These are phyloP conservation scores for Apamea epomidion DNA, from an alignment of 2,888 invertebrate genomes.

Conservation along the genomic window DNA sequence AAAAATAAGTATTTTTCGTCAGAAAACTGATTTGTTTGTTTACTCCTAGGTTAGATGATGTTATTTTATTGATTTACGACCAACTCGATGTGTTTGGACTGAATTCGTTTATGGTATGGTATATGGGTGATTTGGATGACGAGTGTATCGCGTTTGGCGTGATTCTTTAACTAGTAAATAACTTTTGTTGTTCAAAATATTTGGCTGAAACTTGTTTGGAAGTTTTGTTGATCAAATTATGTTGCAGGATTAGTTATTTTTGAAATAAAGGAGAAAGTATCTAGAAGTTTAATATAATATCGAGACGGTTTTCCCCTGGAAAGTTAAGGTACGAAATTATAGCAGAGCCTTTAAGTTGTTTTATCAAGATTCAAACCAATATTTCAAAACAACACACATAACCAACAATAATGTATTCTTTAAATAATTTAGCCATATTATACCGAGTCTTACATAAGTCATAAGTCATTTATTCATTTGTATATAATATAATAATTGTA, in stretches of 20 bases:
- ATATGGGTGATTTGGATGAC: constrained; percentile 26
- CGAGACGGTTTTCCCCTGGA: not conserved
- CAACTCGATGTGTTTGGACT: constrained; percentile 19
- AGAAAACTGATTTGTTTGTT: constrained; percentile 61
- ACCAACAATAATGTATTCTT: not conserved
- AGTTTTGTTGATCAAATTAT: not conserved
- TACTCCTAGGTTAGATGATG: constrained; percentile 38
- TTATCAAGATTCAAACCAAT: not conserved
- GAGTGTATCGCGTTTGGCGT: constrained; percentile 14
- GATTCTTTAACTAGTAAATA: constrained; percentile 26
- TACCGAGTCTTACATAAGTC: not conserved
- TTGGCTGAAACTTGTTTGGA: not conserved
- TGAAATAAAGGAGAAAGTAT: not conserved
- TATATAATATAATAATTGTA: no score
- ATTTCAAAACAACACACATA: not conserved
- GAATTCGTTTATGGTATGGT: constrained; percentile 25
- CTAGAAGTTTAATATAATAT: not conserved
- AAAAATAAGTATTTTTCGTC: constrained; percentile 39
- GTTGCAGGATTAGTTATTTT: not conserved
- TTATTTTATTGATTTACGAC: constrained; percentile 55
- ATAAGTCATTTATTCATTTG: no score
- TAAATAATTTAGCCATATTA: no score
- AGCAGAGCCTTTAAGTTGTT: not conserved
- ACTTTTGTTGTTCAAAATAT: constrained; percentile 4
- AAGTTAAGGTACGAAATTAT: not conserved